Base-by-base conservation (phyloP, 1,140 invertebrate species). In the Diabrotica undecimpunctata region DNA sequence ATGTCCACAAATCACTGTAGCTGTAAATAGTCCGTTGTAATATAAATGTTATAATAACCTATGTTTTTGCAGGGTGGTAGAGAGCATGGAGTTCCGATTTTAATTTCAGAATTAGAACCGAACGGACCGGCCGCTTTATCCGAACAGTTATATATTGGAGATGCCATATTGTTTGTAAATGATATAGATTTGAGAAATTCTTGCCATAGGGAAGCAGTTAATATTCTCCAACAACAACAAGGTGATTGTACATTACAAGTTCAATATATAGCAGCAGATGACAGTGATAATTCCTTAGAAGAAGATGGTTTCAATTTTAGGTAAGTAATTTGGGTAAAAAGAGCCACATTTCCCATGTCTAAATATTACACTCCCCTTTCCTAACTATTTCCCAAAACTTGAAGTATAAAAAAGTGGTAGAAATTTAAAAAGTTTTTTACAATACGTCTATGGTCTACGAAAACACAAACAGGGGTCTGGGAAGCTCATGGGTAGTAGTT, bases 41-140 rank as follows among this genome's bases (percentile, higher is more conserved):
- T n/a, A n/a, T n/a, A n/a, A n/a, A n/a, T n/a, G n/a, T n/a, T n/a
- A 46, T 46, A n/a, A 46, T 10, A 46, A 5, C 2, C 41, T 3
- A 46, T 46, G 39, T 46, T 46, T 46, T 64, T 67, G 61, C 71
- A 92, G 90, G 91, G 91, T 63, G 92, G 91, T 8, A 84, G 88
- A 67, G 92, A 94, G 75, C 91, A 94, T 80, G 91, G 91, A 38
- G 89, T 94, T 39, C 92, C 92, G 0, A 91, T 94, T 65, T 77
- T 94, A n/a, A 90, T 94, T 69, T 93, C 91, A 14, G 91, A 94
- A 79, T 82, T 94, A 73, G 90, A 94, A 77, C 84, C 86, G 57
- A 87, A 88, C 66, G 88, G 90, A 61, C 89, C 90, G 52, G 91
- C 90, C 5, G 86, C 88, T 52, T 74, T 87, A 64, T 87, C 84